These are phyloP conservation scores for Iselma pallidipennis DNA, from an alignment of 2,888 invertebrate genomes.

Conservation along the genomic window DNA sequence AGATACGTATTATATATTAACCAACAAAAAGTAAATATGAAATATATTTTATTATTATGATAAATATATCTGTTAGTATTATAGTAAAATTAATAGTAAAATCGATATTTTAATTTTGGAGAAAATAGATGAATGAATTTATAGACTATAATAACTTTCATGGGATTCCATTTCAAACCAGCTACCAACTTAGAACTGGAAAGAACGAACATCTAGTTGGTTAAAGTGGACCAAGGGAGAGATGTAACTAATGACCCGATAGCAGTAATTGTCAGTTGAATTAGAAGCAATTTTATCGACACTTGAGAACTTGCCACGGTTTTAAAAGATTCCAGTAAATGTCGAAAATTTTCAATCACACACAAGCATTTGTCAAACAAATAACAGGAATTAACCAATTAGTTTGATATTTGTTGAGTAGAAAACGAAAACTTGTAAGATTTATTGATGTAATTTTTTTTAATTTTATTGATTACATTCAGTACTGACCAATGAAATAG, in stretches of 20 bases:
- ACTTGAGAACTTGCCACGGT: conserved; percentile 34
- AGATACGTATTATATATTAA: too few species aligned
- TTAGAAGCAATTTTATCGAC: conserved; percentile 38
- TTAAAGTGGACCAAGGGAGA: conserved; percentile 35
- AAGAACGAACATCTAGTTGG: conserved; percentile 23
- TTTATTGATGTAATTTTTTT: conserved; percentile 13
- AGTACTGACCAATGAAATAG: conserved; percentile 10
- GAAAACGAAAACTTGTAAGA: background rate
- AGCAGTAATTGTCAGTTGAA: conserved; percentile 39
- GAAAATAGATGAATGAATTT: conserved; percentile 27
- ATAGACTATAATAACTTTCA: conserved; percentile 28
- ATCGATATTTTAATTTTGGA: background rate
- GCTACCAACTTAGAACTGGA: conserved; percentile 6
- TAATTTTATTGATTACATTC: conserved; percentile 12
- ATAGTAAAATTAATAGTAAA: background rate
- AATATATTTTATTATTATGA: too few species aligned
- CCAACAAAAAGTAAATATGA: too few species aligned
- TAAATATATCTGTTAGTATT: too few species aligned
- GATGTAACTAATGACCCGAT: conserved; percentile 38
- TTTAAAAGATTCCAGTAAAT: conserved; percentile 24
- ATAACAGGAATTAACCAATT: too few species aligned
- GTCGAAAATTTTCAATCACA: background rate
- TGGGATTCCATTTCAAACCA: conserved; percentile 17
- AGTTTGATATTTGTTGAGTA: too few species aligned
- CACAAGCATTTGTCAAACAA: too few species aligned